These are phyloP conservation scores for Notothenia rossii DNA, from an alignment of 2,113 vertebrate species.

Conservation along the genomic window DNA sequence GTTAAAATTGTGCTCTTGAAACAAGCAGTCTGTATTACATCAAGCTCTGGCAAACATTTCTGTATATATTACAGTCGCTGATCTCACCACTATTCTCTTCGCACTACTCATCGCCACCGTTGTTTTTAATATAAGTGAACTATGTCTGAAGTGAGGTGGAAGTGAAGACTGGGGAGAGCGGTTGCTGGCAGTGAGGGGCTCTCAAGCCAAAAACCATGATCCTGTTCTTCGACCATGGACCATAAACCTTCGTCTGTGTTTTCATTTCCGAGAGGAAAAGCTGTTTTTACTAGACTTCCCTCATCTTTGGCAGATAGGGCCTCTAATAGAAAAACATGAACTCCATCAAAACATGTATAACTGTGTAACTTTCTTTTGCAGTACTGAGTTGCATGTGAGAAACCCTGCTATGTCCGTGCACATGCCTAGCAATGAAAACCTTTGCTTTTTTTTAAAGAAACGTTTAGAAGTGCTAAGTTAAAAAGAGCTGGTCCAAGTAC, in stretches of 20 bases:
- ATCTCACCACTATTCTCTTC: conserved; percentile 63
- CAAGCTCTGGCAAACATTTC: conserved; percentile 54
- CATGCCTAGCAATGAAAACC: conserved; percentile 14
- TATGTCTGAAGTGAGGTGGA: conserved; percentile 50
- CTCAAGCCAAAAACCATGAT: conserved; percentile 59
- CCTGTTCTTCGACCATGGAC: conserved; percentile 49
- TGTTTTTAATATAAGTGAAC: conserved; percentile 68
- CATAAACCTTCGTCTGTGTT: conserved; percentile 69
- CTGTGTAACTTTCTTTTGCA: conserved; percentile 6
- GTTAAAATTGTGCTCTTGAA: conserved; percentile 58
- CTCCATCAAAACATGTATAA: conserved; percentile 31
- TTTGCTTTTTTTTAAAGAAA: conserved; percentile 26
- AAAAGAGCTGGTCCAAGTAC: conserved; percentile 51
- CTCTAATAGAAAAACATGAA: conserved; percentile 48
- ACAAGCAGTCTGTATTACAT: conserved; percentile 63
- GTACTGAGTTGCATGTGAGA: neutral
- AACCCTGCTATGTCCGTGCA: conserved; percentile 6
- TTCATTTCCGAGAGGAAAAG: conserved; percentile 69
- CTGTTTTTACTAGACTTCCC: conserved; percentile 50
- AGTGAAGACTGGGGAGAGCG: conserved; percentile 15
- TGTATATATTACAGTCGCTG: conserved; percentile 59
- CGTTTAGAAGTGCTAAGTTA: conserved; percentile 4
- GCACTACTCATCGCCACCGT: conserved; percentile 54
- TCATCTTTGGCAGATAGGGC: conserved; percentile 53
- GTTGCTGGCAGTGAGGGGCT: conserved; percentile 14